Conservation (phyloP, 2,113 vertebrate species). For the Motacilla tschutschensis region DNA sequence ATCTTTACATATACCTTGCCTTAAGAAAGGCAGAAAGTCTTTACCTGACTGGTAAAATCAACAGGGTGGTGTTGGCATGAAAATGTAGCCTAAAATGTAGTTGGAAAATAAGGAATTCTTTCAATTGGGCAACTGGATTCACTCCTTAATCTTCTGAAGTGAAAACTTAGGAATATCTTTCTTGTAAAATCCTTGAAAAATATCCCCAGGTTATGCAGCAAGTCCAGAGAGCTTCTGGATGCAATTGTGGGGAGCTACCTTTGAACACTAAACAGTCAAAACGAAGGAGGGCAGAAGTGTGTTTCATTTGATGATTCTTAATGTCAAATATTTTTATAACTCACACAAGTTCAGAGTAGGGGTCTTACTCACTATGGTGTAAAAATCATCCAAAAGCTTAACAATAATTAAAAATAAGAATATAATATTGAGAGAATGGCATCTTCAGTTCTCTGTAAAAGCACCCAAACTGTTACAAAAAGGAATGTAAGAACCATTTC, state of each 20-base stretch:
- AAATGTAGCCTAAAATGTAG: neutral
- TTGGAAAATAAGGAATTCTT: neutral
- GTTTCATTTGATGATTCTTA: neutral
- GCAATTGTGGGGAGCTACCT: neutral
- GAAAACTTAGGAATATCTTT: slow-evolving; percentile 37
- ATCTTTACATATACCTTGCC: neutral
- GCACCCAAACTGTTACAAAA: neutral
- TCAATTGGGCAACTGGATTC: neutral
- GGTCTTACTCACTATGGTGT: neutral
- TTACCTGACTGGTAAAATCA: neutral
- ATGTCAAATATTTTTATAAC: neutral
- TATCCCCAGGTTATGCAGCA: neutral
- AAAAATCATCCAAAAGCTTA: neutral
- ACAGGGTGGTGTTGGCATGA: accelerated
- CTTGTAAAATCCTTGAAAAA: slow-evolving; percentile 33
- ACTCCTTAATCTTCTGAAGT: slow-evolving; percentile 9
- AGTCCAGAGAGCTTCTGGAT: neutral
- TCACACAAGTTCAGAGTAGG: neutral
- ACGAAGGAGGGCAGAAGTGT: neutral
- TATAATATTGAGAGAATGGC: neutral
- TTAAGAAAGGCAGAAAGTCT: neutral
- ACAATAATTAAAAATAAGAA: neutral
- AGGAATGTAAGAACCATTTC: neutral
- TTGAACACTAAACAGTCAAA: neutral
- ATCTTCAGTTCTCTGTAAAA: neutral